Percentiles rank a stretch among this genome's conserved stretches.
Evolutionary conservation across 2,797 vertebrate species (phyloP).

Genomic region (Chloroceryle amazona): DNA sequence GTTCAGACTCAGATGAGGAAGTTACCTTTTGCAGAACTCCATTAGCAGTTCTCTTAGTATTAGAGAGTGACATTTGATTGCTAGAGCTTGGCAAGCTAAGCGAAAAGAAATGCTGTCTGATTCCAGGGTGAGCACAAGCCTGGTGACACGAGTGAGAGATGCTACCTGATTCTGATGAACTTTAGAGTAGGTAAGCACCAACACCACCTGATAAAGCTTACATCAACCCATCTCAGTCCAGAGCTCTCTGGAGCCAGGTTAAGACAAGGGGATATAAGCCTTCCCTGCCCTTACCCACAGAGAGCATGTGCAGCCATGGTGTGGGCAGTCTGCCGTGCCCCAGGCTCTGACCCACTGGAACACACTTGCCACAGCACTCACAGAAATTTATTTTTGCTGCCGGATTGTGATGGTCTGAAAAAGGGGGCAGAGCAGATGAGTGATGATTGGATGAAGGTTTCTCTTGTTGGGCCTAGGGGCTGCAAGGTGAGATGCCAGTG

Average conservation of each 20-base stretch:
- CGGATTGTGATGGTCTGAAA: background rate
- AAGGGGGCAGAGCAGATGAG: background rate
- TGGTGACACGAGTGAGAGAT: background rate
- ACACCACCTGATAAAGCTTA: background rate
- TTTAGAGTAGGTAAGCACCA: background rate
- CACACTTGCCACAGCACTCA: background rate
- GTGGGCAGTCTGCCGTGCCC: background rate
- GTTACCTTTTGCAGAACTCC: background rate
- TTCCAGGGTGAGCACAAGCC: background rate
- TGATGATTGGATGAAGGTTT: background rate
- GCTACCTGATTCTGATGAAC: background rate
- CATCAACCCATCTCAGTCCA: background rate
- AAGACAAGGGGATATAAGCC: background rate
- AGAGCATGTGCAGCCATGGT: rapidly evolving
- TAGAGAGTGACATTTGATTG: background rate
- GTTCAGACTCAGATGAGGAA: background rate
- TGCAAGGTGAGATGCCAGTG: background rate
- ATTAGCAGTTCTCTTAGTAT: background rate
- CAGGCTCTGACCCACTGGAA: background rate
- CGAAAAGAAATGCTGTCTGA: background rate
- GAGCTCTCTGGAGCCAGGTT: background rate
- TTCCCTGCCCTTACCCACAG: no score
- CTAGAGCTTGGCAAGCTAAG: background rate
- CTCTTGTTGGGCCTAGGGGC: background rate
- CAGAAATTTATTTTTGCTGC: background rate